phyloP scores from a whole-genome alignment of 2,797 vertebrate genomes.

The Scomberomorus guttatus region DNA sequence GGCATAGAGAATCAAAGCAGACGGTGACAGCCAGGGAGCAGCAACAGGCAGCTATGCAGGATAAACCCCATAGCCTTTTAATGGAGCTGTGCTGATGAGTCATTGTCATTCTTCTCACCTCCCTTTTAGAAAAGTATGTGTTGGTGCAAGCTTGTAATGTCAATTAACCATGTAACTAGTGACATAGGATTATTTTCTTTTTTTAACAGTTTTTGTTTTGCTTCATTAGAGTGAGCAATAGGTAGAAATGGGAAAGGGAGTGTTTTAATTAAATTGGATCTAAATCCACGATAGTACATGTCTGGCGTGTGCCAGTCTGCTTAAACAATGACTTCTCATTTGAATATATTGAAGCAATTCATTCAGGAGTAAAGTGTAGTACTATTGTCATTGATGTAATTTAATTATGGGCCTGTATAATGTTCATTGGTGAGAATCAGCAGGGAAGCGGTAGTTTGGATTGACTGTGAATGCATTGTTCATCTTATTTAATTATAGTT shows the following conservation, averaged over 20 bases:
- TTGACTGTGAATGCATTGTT: neutral
- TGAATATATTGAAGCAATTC: neutral
- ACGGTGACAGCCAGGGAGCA: constrained; percentile 61
- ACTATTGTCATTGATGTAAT: neutral
- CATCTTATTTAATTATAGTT: neutral
- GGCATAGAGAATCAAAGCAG: constrained; percentile 75
- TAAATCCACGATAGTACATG: neutral
- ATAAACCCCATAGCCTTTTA: constrained; percentile 66
- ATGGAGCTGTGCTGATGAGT: constrained; percentile 73
- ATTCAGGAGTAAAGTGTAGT: neutral
- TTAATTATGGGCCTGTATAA: neutral
- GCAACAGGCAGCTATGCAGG: constrained; percentile 65
- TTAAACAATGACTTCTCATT: neutral
- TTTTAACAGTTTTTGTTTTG: neutral
- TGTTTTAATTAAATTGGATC: neutral
- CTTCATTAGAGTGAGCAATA: constrained; percentile 7
- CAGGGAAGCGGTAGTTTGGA: neutral
- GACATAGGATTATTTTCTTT: constrained; percentile 23
- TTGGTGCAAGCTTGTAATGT: constrained; percentile 47
- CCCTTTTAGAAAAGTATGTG: constrained; percentile 47
- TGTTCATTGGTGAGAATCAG: neutral
- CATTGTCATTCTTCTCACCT: constrained; percentile 58
- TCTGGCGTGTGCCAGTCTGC: neutral
- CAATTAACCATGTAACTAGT: constrained; percentile 44
- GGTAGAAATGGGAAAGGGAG: neutral